phyloP scores from a whole-genome alignment of 1,140 invertebrate genomes.

The Limonius californicus region DNA sequence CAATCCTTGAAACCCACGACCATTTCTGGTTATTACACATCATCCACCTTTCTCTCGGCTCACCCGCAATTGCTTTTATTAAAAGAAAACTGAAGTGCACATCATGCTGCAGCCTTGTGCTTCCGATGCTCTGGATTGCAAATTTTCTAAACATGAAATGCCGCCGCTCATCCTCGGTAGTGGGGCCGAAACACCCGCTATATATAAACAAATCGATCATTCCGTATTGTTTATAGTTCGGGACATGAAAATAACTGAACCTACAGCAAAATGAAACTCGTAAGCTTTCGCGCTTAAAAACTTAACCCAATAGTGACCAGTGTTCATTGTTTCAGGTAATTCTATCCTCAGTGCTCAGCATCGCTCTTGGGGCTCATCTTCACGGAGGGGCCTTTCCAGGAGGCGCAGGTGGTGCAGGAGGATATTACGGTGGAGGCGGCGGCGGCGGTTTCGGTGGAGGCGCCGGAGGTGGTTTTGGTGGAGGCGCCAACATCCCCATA shows the following conservation, averaged over 20 bases:
- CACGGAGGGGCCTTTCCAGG: neutral
- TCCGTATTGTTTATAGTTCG: neutral
- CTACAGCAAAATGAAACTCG: neutral
- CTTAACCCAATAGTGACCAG: neutral
- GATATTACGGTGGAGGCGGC: too few relatives aligned
- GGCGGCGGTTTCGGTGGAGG: neutral
- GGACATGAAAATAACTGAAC: neutral
- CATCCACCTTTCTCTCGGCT: constrained; percentile 1
- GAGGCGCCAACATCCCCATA: constrained; percentile 35
- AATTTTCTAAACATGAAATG: neutral
- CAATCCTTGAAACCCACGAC: neutral
- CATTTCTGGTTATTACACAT: neutral
- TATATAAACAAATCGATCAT: neutral
- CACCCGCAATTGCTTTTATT: neutral
- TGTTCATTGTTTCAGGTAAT: neutral
- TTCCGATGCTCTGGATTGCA: neutral
- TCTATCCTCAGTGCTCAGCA: neutral
- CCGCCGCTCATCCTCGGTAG: neutral
- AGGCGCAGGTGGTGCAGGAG: too few relatives aligned
- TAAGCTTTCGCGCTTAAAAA: too few relatives aligned
- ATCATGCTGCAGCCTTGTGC: neutral
- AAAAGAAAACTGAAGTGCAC: neutral
- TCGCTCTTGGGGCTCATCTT: neutral
- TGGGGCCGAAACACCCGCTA: neutral
- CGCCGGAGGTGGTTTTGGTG: constrained; percentile 23